phyloP scores from a whole-genome alignment of 2,797 vertebrate species.

The Lithobates pipiens region DNA sequence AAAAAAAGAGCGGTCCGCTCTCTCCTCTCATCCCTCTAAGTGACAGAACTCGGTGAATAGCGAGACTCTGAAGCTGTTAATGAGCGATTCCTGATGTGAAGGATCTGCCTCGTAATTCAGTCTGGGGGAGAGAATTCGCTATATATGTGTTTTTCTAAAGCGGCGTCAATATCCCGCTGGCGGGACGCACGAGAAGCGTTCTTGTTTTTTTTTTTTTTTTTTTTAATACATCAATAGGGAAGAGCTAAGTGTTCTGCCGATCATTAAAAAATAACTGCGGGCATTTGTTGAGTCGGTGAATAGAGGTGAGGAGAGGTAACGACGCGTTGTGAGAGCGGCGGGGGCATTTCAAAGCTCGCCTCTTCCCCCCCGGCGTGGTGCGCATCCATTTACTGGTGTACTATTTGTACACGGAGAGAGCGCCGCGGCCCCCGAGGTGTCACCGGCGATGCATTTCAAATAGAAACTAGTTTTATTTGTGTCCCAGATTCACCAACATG shows the following conservation, averaged over 20 bases:
- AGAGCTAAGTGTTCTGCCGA: constrained; percentile 11
- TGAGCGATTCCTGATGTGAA: not conserved
- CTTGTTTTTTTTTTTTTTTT: not conserved
- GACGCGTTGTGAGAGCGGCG: not conserved
- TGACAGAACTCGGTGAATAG: no score
- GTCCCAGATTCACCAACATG: no score
- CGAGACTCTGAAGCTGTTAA: no score
- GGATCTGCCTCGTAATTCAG: not conserved
- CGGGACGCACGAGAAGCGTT: not conserved
- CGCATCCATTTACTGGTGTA: not conserved
- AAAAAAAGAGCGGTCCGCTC: no score
- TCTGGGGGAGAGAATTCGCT: not conserved
- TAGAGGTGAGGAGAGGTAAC: not conserved
- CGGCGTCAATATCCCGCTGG: not conserved
- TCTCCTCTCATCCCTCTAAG: no score
- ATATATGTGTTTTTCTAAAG: constrained; percentile 7
- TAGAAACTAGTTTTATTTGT: no score
- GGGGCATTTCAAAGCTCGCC: not conserved
- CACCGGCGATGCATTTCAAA: no score
- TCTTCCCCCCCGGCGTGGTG: not conserved
- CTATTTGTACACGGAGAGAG: not conserved
- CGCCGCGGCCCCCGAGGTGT: not conserved
- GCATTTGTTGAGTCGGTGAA: not conserved
- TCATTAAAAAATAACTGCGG: constrained; percentile 11
- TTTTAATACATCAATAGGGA: constrained; percentile 17